Base-by-base conservation (phyloP, 2,888 invertebrate genomes). In the Oxyteleia sp. region DNA sequence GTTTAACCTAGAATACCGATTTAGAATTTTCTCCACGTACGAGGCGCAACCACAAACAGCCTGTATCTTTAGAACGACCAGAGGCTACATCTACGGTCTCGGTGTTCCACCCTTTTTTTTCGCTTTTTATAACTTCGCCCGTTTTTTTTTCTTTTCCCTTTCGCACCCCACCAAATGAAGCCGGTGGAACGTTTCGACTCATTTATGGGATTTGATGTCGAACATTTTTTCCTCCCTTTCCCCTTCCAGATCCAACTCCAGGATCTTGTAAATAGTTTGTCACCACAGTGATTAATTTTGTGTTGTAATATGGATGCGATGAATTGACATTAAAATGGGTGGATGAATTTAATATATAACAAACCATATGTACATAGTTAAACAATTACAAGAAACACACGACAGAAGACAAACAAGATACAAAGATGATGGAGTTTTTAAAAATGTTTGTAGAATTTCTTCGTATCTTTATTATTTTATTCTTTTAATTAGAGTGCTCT, bases 1-100 rank as follows among this genome's bases (percentile, higher is more conserved):
- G 53, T 78, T 61, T 84, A 84, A 84, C 84, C 78, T 69, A 78
- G 69, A 81, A 78, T 84, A 78, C 81, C 32, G 53, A 84, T 81
- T 84, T 82, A 81, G 84, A 81, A 78, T 81, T 80, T 71, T 38
- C 71, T 68, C 68, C 51, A 59, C 74, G 71, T 84, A 69, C 69
- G 53, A 63, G 59, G 43, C 49, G 32, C 61, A 7, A 72, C 51
- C 53, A 66, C 71, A 59, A 68, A 53, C 74, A 68, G 59, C 64
- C 81, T 43, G 41, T 81, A 81, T 84, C 57, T 81, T 80, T 84
- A 81, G 80, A 80, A 84, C 63, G 38, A 68, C 66, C 51, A 63
- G 43, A 55, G 61, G 64, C 53, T 8, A 41, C 64, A 20, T 61
- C 47, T 53, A 18, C 51, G 26, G 53, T 57, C 49, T 61, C 61